Evolutionary conservation across 2,797 vertebrate species (phyloP).

Genomic region (Macroramphosus scolopax): DNA sequence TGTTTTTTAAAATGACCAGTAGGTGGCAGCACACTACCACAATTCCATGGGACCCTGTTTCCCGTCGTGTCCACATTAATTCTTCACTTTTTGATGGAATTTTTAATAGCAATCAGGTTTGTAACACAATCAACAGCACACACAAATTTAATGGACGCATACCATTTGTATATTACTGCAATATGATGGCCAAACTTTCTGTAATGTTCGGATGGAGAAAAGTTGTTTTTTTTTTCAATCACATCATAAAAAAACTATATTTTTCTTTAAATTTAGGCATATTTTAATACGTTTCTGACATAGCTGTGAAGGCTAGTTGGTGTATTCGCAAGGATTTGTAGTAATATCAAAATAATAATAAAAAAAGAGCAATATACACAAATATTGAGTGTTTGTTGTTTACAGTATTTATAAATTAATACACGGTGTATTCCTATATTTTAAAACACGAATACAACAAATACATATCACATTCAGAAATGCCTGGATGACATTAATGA

Average conservation of each 20-base stretch:
- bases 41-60: slow-evolving; percentile 21
- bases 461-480: too few relatives aligned
- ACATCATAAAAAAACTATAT: background rate
- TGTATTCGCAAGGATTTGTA: too few relatives aligned
- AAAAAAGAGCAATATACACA: too few relatives aligned
- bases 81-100: slow-evolving; percentile 23
- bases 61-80: slow-evolving; percentile 3
- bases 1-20: slow-evolving; percentile 24
- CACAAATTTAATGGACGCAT: accelerated
- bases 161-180: background rate
- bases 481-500: background rate
- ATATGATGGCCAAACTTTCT: background rate
- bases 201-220: background rate
- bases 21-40: slow-evolving; percentile 68
- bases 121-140: slow-evolving; percentile 16
- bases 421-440: too few relatives aligned
- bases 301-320: too few relatives aligned
- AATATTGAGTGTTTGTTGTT: too few relatives aligned
- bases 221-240: background rate
- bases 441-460: too few relatives aligned
- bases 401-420: too few relatives aligned
- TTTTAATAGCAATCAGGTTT: slow-evolving; percentile 11
- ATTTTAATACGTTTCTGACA: slow-evolving; percentile 9
- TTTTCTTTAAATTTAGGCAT: background rate
- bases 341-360: too few relatives aligned